phyloP scores from a whole-genome alignment of 2,888 invertebrate genomes.

The Drymonia ruficornis region DNA sequence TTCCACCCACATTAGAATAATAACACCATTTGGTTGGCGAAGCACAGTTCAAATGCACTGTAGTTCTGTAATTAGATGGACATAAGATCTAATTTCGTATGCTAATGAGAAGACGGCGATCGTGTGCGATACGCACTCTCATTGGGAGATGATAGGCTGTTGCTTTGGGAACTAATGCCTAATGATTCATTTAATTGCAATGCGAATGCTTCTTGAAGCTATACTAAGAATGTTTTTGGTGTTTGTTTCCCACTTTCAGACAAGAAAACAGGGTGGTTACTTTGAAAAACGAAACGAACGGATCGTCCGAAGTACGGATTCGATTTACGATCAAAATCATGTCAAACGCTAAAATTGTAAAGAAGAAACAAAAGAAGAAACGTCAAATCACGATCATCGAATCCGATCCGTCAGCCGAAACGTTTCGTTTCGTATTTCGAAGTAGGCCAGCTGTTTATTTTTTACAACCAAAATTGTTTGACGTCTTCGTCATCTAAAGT shows the following conservation, averaged over 20 bases:
- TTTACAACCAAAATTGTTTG: too few relatives aligned
- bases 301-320: too few relatives aligned
- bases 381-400: too few relatives aligned
- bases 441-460: too few relatives aligned
- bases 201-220: constrained; percentile 19
- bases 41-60: constrained; percentile 12
- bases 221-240: neutral
- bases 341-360: too few relatives aligned
- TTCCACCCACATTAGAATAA: constrained; percentile 66
- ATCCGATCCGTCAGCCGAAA: too few relatives aligned
- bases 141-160: constrained; percentile 39
- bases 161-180: constrained; percentile 27
- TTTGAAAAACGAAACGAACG: too few relatives aligned
- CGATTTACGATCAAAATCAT: too few relatives aligned
- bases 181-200: constrained; percentile 15
- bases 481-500: too few relatives aligned
- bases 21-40: constrained; percentile 52
- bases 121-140: constrained; percentile 52
- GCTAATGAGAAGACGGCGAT: constrained; percentile 57
- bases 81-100: constrained; percentile 61
- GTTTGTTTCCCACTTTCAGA: neutral
- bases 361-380: too few relatives aligned
- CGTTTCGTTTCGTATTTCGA: too few relatives aligned
- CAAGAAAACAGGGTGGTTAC: too few relatives aligned
- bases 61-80: constrained; percentile 57